These are phyloP conservation scores for Sinocyclocheilus anophthalmus DNA, from an alignment of 2,113 vertebrate species.

Conservation along the genomic window DNA sequence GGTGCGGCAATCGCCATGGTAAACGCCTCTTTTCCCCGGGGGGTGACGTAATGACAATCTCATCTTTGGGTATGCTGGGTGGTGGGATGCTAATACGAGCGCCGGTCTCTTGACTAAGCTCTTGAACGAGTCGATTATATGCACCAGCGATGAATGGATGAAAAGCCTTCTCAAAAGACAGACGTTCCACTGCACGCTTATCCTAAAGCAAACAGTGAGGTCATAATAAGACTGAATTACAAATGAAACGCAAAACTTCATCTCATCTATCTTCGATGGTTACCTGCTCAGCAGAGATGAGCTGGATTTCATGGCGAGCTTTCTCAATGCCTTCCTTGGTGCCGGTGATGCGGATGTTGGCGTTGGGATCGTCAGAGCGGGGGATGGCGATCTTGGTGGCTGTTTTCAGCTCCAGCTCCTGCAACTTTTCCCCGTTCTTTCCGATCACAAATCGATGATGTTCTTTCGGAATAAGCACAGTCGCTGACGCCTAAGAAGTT, in stretches of 20 bases:
- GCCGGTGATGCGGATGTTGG: conserved; percentile 76
- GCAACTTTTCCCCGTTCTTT: conserved; percentile 80
- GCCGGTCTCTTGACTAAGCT: conserved; percentile 77
- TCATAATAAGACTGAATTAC: not conserved
- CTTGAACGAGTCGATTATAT: conserved; percentile 76
- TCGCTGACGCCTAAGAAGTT: conserved; percentile 64
- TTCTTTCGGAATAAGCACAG: conserved; percentile 79
- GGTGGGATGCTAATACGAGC: conserved; percentile 77
- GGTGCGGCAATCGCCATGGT: conserved; percentile 69
- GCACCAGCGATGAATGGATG: conserved; percentile 76
- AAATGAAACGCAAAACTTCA: not conserved
- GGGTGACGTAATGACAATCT: conserved; percentile 82
- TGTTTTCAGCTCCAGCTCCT: conserved; percentile 80
- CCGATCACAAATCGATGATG: conserved; percentile 79
- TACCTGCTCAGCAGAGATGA: conserved; percentile 81
- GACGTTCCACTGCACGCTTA: conserved; percentile 77
- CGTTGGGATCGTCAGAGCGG: conserved; percentile 75
- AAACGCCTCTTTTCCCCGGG: conserved; percentile 77
- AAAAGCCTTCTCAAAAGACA: conserved; percentile 78
- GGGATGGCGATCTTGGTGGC: conserved; percentile 79
- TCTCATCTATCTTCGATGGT: not conserved
- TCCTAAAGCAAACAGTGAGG: conserved; percentile 59
- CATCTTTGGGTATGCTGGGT: conserved; percentile 75
- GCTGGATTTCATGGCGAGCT: conserved; percentile 76
- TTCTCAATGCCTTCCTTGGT: conserved; percentile 81